phyloP scores from a whole-genome alignment of 2,888 invertebrate species.

The Allophyes oxyacanthae region DNA sequence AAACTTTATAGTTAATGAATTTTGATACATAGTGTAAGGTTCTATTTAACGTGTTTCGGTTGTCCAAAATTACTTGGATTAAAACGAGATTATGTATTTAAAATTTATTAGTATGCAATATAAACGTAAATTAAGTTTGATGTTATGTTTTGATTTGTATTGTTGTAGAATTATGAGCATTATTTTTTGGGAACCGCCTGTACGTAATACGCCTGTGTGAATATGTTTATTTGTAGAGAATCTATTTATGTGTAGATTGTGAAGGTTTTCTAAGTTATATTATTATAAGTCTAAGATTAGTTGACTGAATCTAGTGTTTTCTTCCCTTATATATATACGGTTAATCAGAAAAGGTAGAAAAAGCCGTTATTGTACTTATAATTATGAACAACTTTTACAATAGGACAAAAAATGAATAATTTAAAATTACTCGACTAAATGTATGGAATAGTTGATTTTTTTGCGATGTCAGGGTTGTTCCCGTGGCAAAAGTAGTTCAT shows the following conservation, averaged over 20 bases:
- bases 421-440: too few species aligned
- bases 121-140: constrained; percentile 13
- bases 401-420: too few species aligned
- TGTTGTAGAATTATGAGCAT: constrained; percentile 28
- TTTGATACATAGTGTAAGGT: constrained; percentile 1
- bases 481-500: too few species aligned
- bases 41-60: constrained; percentile 4
- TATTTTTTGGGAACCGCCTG: constrained; percentile 51
- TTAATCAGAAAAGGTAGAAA: too few species aligned
- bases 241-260: constrained; percentile 20
- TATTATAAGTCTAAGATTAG: constrained; percentile 6
- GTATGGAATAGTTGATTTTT: too few species aligned
- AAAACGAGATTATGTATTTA: constrained; percentile 33
- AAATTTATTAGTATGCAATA: constrained; percentile 10
- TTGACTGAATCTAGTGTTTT: constrained; percentile 9
- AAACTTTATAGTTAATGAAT: neutral
- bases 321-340: too few species aligned
- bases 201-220: constrained; percentile 19
- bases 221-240: constrained; percentile 14
- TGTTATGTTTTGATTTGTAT: constrained; percentile 27
- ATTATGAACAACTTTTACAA: too few species aligned
- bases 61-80: constrained; percentile 11
- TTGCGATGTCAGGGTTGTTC: too few species aligned
- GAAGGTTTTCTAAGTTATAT: constrained; percentile 11
- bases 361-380: too few species aligned